Base-by-base conservation (phyloP, 2,113 vertebrate species). In the Apodemus speciosus region DNA sequence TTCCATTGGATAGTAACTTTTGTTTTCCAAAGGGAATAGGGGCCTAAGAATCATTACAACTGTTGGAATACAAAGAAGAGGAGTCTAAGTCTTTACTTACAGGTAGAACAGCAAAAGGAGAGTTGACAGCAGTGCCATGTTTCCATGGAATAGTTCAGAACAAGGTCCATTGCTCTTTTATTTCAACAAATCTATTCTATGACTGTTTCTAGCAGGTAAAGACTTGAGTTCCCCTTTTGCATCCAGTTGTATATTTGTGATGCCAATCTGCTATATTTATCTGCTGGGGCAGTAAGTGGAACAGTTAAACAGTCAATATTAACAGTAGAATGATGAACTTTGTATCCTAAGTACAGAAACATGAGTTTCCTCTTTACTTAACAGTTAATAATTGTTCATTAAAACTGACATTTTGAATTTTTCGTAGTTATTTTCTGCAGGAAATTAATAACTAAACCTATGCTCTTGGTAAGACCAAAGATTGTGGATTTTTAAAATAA, bases 101-200 rank as follows among this genome's bases (percentile, higher is more conserved):
- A 90, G 18, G 40, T 95, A 95, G 8, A 97, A 71, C 11, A 97
- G 83, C 46, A 83, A 53, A 18, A 95, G 72, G 35, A 72, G 79
- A 46, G 23, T 53, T 56, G 46, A 60, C 53, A 95, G 35, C 6
- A 96, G 93, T 25, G 62, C 91, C 91, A 95, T 35, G 94, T 92
- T 68, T 86, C 93, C 6, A 2, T 1, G 25, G 92, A 92, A 46
- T 95, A 91, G 76, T 43, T 80, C 69, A 69, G 91, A 30, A 96
- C 86, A 25, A 94, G 43, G 13, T 97, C 72, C 95, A 96, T 96
- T 7, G 27, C 21, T 6, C 9, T 46, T 77, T 40, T 60, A 30
- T 2, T 58, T 25, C 40, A 3, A 16, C 6, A n/a, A 14, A 23
- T 75, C 14, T 60, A 9, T 76, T 62, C 25, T 27, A 25, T 62